phyloP scores from a whole-genome alignment of 2,888 invertebrate species.

The Stenurella melanura region DNA sequence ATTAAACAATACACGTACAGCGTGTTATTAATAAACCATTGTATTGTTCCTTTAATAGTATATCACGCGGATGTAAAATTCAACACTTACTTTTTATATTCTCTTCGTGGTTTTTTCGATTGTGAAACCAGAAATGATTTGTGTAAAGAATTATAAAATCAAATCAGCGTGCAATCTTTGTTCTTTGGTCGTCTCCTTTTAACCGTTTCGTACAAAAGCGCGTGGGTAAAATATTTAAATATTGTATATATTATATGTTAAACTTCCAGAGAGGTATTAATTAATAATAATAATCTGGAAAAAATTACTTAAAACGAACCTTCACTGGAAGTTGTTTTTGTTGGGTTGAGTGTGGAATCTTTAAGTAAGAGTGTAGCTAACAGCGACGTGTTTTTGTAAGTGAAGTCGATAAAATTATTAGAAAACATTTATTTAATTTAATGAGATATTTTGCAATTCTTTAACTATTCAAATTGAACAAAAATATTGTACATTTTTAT shows the following conservation, averaged over 20 bases:
- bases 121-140: background rate
- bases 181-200: constrained; percentile 3
- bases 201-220: constrained; percentile 11
- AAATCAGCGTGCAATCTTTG: constrained; percentile 7
- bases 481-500: too few species aligned
- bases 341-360: too few species aligned
- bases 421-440: too few species aligned
- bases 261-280: too few species aligned
- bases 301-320: too few species aligned
- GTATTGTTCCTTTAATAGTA: constrained; percentile 38
- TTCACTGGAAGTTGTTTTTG: too few species aligned
- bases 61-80: constrained; percentile 32
- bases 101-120: constrained; percentile 4
- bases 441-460: too few species aligned
- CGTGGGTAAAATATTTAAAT: constrained; percentile 28
- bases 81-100: constrained; percentile 14
- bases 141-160: constrained; percentile 9
- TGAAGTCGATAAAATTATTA: too few species aligned
- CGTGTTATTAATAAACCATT: constrained; percentile 42
- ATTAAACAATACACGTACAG: constrained; percentile 38
- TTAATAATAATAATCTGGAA: too few species aligned
- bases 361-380: too few species aligned
- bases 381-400: too few species aligned
- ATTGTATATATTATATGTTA: background rate
- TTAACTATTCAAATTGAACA: too few species aligned